Evolutionary conservation across 2,113 vertebrate species (phyloP).

Genomic region (Microtus ochrogaster): DNA sequence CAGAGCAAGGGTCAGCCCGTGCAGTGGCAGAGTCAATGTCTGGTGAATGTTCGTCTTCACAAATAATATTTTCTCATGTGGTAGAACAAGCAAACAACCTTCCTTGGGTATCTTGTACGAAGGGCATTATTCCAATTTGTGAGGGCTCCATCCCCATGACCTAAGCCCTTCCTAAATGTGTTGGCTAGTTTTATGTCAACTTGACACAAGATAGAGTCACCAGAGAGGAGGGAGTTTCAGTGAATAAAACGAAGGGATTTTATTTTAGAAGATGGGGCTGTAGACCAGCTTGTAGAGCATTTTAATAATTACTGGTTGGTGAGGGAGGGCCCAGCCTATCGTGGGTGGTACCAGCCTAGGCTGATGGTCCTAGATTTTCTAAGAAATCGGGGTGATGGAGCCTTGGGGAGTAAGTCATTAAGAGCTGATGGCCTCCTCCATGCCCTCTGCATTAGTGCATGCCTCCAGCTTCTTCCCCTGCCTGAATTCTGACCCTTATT

Average conservation of each 20-base stretch:
- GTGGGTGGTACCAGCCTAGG: not conserved
- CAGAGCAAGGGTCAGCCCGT: too few relatives aligned
- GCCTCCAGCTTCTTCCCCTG: not conserved
- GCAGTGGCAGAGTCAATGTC: not conserved
- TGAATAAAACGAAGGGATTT: not conserved
- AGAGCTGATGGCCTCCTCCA: not conserved
- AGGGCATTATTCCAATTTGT: not conserved
- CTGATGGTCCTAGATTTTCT: not conserved
- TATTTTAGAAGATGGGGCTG: not conserved
- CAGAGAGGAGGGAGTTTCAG: not conserved
- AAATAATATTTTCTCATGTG: not conserved
- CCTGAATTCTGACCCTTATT: not conserved
- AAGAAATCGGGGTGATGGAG: not conserved
- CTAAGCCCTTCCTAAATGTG: not conserved
- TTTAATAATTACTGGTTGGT: not conserved
- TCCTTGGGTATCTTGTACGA: not conserved
- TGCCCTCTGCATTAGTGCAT: not conserved
- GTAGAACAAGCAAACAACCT: not conserved
- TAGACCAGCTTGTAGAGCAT: not conserved
- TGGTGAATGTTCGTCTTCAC: not conserved
- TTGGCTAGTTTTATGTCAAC: not conserved
- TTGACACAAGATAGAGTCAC: not conserved
- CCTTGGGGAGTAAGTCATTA: not conserved
- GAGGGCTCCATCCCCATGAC: too few relatives aligned
- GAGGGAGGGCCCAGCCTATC: not conserved